Evolutionary conservation across 2,888 invertebrate species (phyloP).

Genomic region (Tachystola acroxantha): DNA sequence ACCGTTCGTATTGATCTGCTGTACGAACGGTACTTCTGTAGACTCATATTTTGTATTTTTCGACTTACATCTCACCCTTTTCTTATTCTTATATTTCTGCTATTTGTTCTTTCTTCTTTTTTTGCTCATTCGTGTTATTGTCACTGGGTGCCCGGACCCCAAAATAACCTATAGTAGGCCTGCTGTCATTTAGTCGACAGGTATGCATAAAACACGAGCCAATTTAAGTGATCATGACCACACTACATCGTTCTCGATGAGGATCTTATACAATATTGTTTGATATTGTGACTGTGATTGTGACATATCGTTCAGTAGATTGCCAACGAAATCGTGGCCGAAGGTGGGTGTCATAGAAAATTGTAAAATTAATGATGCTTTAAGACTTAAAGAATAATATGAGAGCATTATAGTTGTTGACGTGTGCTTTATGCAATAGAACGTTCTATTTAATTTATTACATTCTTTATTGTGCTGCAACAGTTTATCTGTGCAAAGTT

Average conservation of each 20-base stretch:
- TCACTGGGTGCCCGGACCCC: too few relatives aligned
- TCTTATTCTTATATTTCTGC: too few relatives aligned
- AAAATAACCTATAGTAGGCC: too few relatives aligned
- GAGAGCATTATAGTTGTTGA: slow-evolving; percentile 19
- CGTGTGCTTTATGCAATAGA: slow-evolving; percentile 19
- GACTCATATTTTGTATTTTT: too few relatives aligned
- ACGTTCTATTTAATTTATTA: slow-evolving; percentile 18
- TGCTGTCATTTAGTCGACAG: too few relatives aligned
- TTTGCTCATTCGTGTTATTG: too few relatives aligned
- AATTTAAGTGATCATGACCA: not conserved
- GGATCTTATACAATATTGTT: slow-evolving; percentile 22
- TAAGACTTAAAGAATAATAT: slow-evolving; percentile 20
- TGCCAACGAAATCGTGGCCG: slow-evolving; percentile 32
- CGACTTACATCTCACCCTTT: too few relatives aligned
- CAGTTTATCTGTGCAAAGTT: slow-evolving; percentile 12
- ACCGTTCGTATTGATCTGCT: too few relatives aligned
- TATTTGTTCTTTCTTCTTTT: too few relatives aligned
- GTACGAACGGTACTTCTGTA: too few relatives aligned
- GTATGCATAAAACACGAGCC: too few relatives aligned
- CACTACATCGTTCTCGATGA: not conserved
- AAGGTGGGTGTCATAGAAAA: slow-evolving; percentile 29
- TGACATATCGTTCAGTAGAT: slow-evolving; percentile 29
- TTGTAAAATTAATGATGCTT: slow-evolving; percentile 24
- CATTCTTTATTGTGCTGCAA: slow-evolving; percentile 14
- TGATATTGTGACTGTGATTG: slow-evolving; percentile 32